Percentiles rank a stretch among this genome's conserved stretches.
phyloP scores from a whole-genome alignment of 2,113 vertebrate genomes.

The Coryphaenoides rupestris region DNA sequence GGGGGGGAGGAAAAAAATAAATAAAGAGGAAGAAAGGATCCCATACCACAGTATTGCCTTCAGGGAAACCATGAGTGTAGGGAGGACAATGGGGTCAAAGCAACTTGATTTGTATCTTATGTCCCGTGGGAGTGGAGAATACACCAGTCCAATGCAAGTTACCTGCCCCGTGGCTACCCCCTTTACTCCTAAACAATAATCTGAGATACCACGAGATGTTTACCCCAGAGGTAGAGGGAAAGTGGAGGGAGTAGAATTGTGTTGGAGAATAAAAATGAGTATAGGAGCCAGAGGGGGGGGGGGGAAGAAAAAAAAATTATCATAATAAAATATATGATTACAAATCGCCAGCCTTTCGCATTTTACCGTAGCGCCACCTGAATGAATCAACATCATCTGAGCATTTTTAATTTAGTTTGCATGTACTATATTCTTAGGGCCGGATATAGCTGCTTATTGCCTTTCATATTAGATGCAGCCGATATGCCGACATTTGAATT shows the following conservation, averaged over 20 bases:
- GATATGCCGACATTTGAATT: not conserved
- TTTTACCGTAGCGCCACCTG: too few species aligned
- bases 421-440: too few species aligned
- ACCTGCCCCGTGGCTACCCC: slow-evolving; percentile 66
- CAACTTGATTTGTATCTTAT: slow-evolving; percentile 73
- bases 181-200: slow-evolving; percentile 69
- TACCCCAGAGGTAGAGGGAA: slow-evolving; percentile 24
- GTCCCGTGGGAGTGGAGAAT: slow-evolving; percentile 64
- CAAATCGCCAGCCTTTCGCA: slow-evolving; percentile 8
- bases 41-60: slow-evolving; percentile 60
- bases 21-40: slow-evolving; percentile 64
- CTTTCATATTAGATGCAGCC: not conserved
- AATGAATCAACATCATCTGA: too few species aligned
- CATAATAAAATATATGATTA: slow-evolving; percentile 22
- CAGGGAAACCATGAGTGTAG: slow-evolving; percentile 61
- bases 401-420: too few species aligned
- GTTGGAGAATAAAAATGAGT: not conserved
- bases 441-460: not conserved
- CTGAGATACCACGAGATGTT: slow-evolving; percentile 50
- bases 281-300: not conserved
- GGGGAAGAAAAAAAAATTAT: not conserved
- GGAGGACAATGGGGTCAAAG: slow-evolving; percentile 74
- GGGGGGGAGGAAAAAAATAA: slow-evolving; percentile 56
- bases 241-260: not conserved
- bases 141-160: slow-evolving; percentile 65